Conservation (phyloP, 1,140 invertebrate genomes). For the Pseudomyrmex gracilis region DNA sequence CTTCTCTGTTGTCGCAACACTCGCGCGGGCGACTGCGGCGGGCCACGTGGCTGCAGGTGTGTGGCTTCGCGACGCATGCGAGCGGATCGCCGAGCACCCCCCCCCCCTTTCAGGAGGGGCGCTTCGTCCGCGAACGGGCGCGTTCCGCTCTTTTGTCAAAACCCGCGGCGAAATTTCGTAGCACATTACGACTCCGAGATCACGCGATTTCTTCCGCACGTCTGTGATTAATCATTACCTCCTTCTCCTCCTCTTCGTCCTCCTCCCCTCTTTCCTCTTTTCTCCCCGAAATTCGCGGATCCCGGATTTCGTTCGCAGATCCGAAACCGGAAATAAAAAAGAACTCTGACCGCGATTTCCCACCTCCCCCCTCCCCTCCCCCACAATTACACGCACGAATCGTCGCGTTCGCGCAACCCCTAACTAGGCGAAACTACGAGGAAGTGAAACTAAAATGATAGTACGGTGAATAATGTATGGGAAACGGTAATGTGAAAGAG, state of each 20-base stretch:
- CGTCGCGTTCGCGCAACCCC: conserved; percentile 35
- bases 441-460: conserved; percentile 55
- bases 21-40: conserved; percentile 75
- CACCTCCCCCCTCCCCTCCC: too few relatives aligned
- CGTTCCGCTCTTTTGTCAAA: conserved; percentile 15
- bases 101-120: too few relatives aligned
- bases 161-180: conserved; percentile 28
- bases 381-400: conserved; percentile 52
- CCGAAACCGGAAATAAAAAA: conserved; percentile 1
- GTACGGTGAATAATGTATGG: conserved; percentile 48
- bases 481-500: conserved; percentile 13
- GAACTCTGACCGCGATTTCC: conserved; percentile 28
- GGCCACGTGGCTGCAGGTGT: conserved; percentile 83
- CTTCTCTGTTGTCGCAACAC: conserved; percentile 71
- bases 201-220: background rate
- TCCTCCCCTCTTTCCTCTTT: background rate
- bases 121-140: conserved; percentile 13
- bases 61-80: conserved; percentile 73
- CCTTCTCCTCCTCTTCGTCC: background rate
- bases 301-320: background rate
- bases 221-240: too few relatives aligned
- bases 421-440: conserved; percentile 56
- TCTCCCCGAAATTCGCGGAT: background rate
- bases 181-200: background rate
- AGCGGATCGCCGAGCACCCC: conserved; percentile 56